A percentile compares a stretch with the other conserved stretches of the same genome.
Evolutionary conservation across 2,113 vertebrate species (phyloP).

Genomic region (Rutilus rutilus): DNA sequence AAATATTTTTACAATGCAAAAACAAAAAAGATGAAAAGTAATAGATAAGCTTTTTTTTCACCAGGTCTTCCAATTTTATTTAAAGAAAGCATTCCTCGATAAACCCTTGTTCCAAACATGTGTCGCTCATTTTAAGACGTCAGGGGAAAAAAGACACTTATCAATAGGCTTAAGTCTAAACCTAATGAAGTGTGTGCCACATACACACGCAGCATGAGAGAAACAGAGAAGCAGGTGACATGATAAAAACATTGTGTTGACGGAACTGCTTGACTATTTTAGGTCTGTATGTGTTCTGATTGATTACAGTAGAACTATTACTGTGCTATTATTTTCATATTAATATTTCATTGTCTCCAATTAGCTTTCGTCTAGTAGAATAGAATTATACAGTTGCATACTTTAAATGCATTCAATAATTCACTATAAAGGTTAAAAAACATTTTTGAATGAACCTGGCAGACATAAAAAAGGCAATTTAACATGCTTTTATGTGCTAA

Average conservation of each 20-base stretch:
- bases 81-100: not conserved
- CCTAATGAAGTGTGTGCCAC: not conserved
- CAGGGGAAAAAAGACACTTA: not conserved
- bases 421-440: not conserved
- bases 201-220: not conserved
- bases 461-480: not conserved
- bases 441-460: not conserved
- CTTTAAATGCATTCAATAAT: not conserved
- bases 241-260: not conserved
- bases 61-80: not conserved
- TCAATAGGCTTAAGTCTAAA: not conserved
- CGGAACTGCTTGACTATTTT: constrained; percentile 8
- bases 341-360: not conserved
- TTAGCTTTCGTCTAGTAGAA: not conserved
- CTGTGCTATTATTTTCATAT: not conserved
- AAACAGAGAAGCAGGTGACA: not conserved
- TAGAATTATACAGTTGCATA: not conserved
- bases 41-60: not conserved
- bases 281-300: not conserved
- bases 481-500: not conserved
- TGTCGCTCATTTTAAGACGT: not conserved
- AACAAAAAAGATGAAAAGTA: not conserved
- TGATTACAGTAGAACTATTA: not conserved
- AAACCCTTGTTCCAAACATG: not conserved
- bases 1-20: not conserved